Conservation (phyloP, 2,797 vertebrate species). For the Fistularia tabacaria region DNA sequence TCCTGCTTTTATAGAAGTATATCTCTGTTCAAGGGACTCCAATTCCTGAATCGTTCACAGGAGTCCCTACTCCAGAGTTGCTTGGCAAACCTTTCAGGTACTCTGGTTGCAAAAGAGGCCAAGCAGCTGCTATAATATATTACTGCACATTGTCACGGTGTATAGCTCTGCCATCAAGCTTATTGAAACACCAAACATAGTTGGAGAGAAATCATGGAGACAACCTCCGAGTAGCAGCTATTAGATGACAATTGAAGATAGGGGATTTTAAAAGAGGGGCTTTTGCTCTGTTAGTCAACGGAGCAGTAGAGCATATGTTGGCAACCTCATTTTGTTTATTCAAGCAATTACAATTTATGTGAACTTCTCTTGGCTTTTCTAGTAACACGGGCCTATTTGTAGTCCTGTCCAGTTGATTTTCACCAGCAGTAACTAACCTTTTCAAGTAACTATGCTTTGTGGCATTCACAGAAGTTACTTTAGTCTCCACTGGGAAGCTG, state of each 20-base stretch:
- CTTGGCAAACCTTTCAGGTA: slow-evolving; percentile 41
- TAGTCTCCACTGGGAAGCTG: slow-evolving; percentile 32
- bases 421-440: slow-evolving; percentile 36
- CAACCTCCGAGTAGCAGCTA: slow-evolving; percentile 31
- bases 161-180: slow-evolving; percentile 32
- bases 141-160: slow-evolving; percentile 33
- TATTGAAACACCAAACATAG: slow-evolving; percentile 34
- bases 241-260: slow-evolving; percentile 34
- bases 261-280: slow-evolving; percentile 12
- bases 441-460: slow-evolving; percentile 41
- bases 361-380: slow-evolving; percentile 31
- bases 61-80: slow-evolving; percentile 20
- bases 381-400: slow-evolving; percentile 11
- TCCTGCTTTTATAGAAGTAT: too few species aligned
- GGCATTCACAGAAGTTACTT: slow-evolving; percentile 37
- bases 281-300: slow-evolving; percentile 24
- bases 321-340: slow-evolving; percentile 28
- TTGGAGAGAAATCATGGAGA: not conserved
- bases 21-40: too few species aligned
- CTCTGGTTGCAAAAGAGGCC: slow-evolving; percentile 45
- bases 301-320: slow-evolving; percentile 41
- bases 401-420: slow-evolving; percentile 39
- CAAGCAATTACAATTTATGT: slow-evolving; percentile 34
- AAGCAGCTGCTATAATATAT: slow-evolving; percentile 42
- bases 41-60: slow-evolving; percentile 1